These are phyloP conservation scores for Galerucella nymphaeae DNA, from an alignment of 2,888 invertebrate species.

Conservation along the genomic window DNA sequence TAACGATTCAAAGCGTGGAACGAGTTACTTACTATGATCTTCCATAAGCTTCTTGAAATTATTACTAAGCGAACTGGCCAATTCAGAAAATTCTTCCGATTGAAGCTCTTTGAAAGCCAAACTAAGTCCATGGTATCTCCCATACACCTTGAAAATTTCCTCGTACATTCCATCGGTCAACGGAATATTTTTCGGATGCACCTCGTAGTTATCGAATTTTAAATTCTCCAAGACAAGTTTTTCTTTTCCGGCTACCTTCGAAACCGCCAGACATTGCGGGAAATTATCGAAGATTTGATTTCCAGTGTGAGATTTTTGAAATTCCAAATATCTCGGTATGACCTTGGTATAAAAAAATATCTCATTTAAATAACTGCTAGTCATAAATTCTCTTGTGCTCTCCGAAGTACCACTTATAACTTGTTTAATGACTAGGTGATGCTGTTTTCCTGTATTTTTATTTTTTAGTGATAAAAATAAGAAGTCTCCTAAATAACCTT, in stretches of 20 bases:
- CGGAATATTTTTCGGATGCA: conserved; percentile 13
- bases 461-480: conserved; percentile 31
- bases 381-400: conserved; percentile 27
- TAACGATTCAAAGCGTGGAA: too few species aligned
- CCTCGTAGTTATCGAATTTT: conserved; percentile 36
- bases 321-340: conserved; percentile 31
- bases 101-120: conserved; percentile 37
- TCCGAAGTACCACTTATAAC: conserved; percentile 22
- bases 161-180: conserved; percentile 15
- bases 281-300: not conserved
- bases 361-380: conserved; percentile 37
- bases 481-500: conserved; percentile 39
- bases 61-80: conserved; percentile 7
- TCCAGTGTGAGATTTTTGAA: conserved; percentile 26
- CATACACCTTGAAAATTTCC: conserved; percentile 18
- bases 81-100: conserved; percentile 25
- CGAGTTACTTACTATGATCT: not conserved
- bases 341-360: conserved; percentile 38
- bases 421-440: conserved; percentile 37
- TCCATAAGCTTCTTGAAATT: conserved; percentile 7
- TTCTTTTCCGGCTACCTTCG: conserved; percentile 28
- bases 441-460: conserved; percentile 14
- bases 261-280: conserved; percentile 32
- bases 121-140: conserved; percentile 46
- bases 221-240: conserved; percentile 46